Evolutionary conservation across 2,797 vertebrate genomes (phyloP), one percentile per base, ranked within the genome.

Genomic region (Lacerta viridis): DNA sequence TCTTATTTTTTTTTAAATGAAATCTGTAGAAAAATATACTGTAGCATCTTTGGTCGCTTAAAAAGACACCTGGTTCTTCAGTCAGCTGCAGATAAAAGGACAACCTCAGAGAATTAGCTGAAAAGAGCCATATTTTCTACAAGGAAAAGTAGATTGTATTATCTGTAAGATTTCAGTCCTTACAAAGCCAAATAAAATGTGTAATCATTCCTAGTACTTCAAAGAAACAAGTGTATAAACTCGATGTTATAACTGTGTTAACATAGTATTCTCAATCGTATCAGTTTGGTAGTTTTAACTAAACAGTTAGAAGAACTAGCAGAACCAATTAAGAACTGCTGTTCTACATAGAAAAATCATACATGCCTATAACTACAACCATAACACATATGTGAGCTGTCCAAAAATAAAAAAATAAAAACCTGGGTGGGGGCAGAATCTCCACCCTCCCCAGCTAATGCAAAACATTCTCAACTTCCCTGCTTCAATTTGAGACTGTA

Each of bases 91-190:
- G 93, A 96, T 92, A 91, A 23, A 93, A 93, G 74, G 78, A 94
- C 94, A 94, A 97, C 95, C 93, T 95, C 95, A 96, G 96, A 95
- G 96, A 95, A 93, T 92, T 94, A 95, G 94, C 95, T 95, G 95
- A 96, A 94, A 97, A 97, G 97, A 97, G 97, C 97, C 97, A 97
- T 97, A 98, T 97, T 97, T 95, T 97, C 95, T 88, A 89, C 90
- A 93, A 93, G 79, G 91, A 91, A 91, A 93, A 95, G 93, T 97
- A 97, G 96, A 89, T 96, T 95, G 95, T 96, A 91, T 96, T 96
- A 94, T 94, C 95, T 97, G 96, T 97, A 95, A 94, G 96, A 96
- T 95, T 96, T 94, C 96, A 97, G 96, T 96, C 96, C 96, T 97
- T 96, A 96, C 91, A 90, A 97, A 97, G 97, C 97, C 97, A 98